These are phyloP conservation scores for Eudyptes chrysolophus DNA, from an alignment of 2,113 vertebrate species.

Conservation along the genomic window DNA sequence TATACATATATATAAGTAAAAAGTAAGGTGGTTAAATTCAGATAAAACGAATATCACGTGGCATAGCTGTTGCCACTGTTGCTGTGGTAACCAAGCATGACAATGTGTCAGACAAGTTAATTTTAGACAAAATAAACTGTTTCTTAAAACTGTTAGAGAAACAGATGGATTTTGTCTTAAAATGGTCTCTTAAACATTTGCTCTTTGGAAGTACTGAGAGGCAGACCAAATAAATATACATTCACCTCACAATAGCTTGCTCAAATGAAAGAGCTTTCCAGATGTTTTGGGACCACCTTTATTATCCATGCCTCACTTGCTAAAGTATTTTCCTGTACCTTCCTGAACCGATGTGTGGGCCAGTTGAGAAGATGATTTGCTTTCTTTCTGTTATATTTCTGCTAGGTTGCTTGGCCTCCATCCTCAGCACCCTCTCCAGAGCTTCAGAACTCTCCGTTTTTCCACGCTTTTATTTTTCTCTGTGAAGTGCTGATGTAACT, in stretches of 20 bases:
- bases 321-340: neutral
- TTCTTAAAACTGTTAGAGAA: conserved; percentile 25
- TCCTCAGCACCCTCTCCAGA: neutral
- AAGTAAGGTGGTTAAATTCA: neutral
- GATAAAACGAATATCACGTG: neutral
- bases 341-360: neutral
- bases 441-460: neutral
- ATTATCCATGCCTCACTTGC: neutral
- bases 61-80: conserved; percentile 21
- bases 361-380: neutral
- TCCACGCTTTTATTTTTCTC: neutral
- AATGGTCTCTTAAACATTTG: conserved; percentile 2
- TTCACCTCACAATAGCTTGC: neutral
- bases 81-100: conserved; percentile 56
- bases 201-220: neutral
- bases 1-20: neutral
- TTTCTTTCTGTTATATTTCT: neutral
- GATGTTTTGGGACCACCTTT: neutral
- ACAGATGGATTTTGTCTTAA: conserved; percentile 56
- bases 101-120: conserved; percentile 65
- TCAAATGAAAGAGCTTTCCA: neutral
- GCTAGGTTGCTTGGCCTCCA: neutral
- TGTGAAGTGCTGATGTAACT: neutral
- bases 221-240: neutral
- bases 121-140: conserved; percentile 60